These are phyloP conservation scores for Tadarida brasiliensis DNA, from an alignment of 2,797 vertebrate species.

Conservation along the genomic window DNA sequence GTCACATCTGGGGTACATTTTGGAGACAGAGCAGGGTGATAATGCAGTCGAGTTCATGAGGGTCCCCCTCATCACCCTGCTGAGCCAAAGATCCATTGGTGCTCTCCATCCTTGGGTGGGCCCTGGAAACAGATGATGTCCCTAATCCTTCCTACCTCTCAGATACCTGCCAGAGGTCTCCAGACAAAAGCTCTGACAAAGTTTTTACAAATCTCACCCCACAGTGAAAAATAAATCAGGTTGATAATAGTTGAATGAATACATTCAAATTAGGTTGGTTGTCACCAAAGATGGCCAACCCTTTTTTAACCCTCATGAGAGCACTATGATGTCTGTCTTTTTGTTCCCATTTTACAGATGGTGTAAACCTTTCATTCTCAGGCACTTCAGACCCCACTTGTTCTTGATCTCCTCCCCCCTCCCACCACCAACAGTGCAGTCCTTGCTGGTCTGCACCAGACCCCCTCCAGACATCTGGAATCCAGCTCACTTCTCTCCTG, in stretches of 20 bases:
- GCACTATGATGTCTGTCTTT: neutral
- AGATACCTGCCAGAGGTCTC: neutral
- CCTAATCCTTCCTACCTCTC: neutral
- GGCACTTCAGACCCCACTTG: neutral
- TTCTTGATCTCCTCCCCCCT: neutral
- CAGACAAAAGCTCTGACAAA: neutral
- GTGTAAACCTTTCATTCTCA: neutral
- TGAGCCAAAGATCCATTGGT: neutral
- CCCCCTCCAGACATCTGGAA: neutral
- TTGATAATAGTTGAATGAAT: neutral
- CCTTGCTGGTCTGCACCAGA: neutral
- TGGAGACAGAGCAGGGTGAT: neutral
- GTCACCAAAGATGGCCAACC: neutral
- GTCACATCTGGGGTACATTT: neutral
- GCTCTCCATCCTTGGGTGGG: neutral
- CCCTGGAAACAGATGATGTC: neutral
- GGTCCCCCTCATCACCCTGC: neutral
- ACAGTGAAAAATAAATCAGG: neutral
- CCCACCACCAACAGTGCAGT: rapidly evolving
- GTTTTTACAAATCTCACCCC: neutral
- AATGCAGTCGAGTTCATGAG: neutral
- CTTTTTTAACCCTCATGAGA: neutral
- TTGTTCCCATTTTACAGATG: neutral
- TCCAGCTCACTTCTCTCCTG: neutral
- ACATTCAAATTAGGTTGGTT: neutral